Conservation (phyloP, 2,797 vertebrate genomes). For the Eidolon dupreanum region DNA sequence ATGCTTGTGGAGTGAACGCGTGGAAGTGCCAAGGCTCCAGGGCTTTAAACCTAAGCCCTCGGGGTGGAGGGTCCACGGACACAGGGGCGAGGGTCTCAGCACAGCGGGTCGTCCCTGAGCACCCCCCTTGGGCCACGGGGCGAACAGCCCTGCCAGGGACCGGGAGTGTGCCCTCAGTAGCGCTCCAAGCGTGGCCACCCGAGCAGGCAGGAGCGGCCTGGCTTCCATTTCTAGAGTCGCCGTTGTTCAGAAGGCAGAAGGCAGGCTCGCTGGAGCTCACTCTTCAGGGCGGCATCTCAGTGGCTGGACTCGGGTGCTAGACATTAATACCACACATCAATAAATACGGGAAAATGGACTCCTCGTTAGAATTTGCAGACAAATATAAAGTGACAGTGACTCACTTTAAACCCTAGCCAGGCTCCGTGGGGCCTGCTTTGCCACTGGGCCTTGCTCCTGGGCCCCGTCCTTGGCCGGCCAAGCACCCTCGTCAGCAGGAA, state of each 20-base stretch:
- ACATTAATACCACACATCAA: not conserved
- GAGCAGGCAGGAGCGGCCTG: not conserved
- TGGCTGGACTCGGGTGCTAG: not conserved
- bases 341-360: not conserved
- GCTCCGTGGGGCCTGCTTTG: not conserved
- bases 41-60: not conserved
- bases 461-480: not conserved
- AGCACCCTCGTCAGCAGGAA: not conserved
- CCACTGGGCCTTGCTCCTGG: not conserved
- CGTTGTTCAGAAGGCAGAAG: not conserved
- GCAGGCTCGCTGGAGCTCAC: not conserved
- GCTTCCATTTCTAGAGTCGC: not conserved
- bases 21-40: not conserved
- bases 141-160: not conserved
- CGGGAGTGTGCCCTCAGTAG: not conserved
- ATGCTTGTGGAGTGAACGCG: not conserved
- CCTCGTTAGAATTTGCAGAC: not conserved
- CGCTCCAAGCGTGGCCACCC: not conserved
- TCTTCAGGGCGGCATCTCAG: not conserved
- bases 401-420: not conserved
- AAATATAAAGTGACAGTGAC: not conserved
- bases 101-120: not conserved
- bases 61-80: not conserved
- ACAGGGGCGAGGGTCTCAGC: not conserved
- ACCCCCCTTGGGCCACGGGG: not conserved